phyloP scores from a whole-genome alignment of 2,888 invertebrate genomes.

The Stenolophus ochropezus region DNA sequence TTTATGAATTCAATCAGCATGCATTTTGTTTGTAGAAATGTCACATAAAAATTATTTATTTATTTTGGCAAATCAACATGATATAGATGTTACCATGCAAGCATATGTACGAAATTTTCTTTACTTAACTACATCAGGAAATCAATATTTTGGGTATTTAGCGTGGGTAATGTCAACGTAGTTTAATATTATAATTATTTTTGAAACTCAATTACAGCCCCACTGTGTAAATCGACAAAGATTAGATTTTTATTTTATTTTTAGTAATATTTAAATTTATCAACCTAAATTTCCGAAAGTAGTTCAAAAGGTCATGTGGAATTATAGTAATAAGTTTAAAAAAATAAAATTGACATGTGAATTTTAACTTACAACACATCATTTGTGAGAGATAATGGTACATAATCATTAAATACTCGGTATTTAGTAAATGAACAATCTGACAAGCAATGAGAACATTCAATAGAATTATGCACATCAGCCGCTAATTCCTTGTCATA shows the following conservation, averaged over 20 bases:
- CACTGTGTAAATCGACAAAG: too few species aligned
- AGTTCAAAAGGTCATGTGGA: not conserved
- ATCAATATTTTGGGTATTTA: too few species aligned
- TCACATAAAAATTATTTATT: not conserved
- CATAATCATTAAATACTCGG: conserved; percentile 15
- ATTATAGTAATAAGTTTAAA: not conserved
- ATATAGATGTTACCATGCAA: too few species aligned
- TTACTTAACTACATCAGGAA: too few species aligned
- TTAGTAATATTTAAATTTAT: not conserved
- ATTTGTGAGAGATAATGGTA: not conserved
- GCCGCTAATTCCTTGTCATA: not conserved
- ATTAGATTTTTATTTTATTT: not conserved
- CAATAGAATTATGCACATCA: conserved; percentile 23
- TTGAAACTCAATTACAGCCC: too few species aligned
- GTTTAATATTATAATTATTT: too few species aligned
- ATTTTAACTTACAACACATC: not conserved
- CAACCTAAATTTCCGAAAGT: not conserved
- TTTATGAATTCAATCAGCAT: not conserved
- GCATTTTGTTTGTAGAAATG: not conserved
- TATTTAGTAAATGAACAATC: conserved; percentile 41
- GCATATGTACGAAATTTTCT: too few species aligned
- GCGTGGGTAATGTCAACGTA: too few species aligned
- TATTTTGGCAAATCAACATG: too few species aligned
- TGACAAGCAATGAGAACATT: conserved; percentile 42
- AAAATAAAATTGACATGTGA: not conserved